These are phyloP conservation scores for Aphelinus certus DNA, from an alignment of 1,140 invertebrate species.

Conservation along the genomic window DNA sequence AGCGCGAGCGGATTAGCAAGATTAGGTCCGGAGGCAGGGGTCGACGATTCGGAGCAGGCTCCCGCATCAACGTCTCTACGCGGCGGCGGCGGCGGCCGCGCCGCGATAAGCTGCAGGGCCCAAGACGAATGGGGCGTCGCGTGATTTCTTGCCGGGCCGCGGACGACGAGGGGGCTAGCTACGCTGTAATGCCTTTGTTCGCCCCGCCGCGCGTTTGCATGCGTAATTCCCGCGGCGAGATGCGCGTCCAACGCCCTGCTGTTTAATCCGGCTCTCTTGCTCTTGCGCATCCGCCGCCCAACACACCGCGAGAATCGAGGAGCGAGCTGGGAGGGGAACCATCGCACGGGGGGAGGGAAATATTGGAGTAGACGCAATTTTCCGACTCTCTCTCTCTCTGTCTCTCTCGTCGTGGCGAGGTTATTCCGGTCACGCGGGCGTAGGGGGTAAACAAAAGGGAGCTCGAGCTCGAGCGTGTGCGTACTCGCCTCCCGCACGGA, in stretches of 20 bases:
- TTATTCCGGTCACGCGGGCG: constrained; percentile 49
- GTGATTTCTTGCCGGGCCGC: no score
- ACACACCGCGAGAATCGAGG: background rate
- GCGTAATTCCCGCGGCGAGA: no score
- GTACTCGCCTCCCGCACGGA: constrained; percentile 35
- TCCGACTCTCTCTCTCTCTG: constrained; percentile 30
- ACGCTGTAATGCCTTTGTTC: no score
- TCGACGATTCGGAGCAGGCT: no score
- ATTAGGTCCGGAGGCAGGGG: constrained; percentile 44
- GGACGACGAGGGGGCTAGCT: no score
- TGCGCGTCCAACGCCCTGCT: no score
- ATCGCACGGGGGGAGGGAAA: constrained; percentile 9
- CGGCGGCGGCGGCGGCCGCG: no score
- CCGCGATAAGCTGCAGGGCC: no score
- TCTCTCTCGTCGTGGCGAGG: background rate
- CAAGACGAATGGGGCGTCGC: no score
- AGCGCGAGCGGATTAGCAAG: constrained; percentile 50
- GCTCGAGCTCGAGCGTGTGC: constrained; percentile 34
- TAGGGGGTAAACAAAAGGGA: constrained; percentile 46
- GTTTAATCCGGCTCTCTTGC: no score
- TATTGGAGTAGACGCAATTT: constrained; percentile 48
- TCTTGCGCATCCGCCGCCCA: no score
- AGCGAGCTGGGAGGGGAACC: background rate
- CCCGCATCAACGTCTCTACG: constrained; percentile 45
- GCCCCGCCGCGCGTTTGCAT: no score